Evolutionary conservation across 2,797 vertebrate genomes (phyloP).

Genomic region (Alca torda): DNA sequence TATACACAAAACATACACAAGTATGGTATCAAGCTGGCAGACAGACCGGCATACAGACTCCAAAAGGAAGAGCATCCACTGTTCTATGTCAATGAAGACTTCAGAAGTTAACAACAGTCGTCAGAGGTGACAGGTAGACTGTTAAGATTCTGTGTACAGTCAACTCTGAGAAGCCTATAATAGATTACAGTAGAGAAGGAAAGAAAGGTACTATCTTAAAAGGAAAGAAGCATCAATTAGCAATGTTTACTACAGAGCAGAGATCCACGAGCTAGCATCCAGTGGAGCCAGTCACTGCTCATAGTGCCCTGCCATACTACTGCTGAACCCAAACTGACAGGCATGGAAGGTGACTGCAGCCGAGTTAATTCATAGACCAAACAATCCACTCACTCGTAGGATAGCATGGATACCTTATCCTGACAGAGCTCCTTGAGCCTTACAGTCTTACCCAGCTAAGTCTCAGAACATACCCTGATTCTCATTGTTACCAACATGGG

Average conservation of each 20-base stretch:
- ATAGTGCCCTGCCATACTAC: neutral
- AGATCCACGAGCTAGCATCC: neutral
- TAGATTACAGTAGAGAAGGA: neutral
- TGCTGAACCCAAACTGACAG: neutral
- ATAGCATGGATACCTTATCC: neutral
- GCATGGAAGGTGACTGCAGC: neutral
- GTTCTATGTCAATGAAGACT: neutral
- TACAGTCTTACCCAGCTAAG: neutral
- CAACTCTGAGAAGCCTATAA: neutral
- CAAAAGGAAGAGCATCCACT: neutral
- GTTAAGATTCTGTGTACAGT: neutral
- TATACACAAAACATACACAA: neutral
- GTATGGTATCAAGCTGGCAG: neutral
- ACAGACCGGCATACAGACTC: neutral
- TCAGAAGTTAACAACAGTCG: neutral
- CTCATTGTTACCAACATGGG: neutral
- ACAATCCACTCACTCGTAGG: neutral
- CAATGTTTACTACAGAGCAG: neutral
- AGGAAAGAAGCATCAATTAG: neutral
- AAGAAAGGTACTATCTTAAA: neutral
- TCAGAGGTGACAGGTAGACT: neutral
- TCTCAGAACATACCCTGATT: neutral
- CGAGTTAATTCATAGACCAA: neutral
- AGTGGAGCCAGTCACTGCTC: neutral
- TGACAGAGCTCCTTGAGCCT: neutral